Evolutionary conservation across 2,888 invertebrate species (phyloP), one percentile per base, ranked within the genome.

Genomic region (Drosophila meridiana): DNA sequence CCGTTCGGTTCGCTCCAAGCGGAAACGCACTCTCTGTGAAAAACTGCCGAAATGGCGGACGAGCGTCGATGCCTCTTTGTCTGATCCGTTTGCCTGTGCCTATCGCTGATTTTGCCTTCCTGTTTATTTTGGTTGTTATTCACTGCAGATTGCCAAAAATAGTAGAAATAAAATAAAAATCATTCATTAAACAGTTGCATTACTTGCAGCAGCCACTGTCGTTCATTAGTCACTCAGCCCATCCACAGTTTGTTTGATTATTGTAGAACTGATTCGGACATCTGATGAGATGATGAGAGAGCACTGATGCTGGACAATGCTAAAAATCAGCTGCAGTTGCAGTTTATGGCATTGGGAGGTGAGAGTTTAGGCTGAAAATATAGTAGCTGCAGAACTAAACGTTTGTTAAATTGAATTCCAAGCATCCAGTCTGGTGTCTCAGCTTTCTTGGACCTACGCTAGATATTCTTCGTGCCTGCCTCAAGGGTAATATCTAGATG

Each of bases 21-120:
- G 88, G 86, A 87, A 82, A 73, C 79, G 55, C 47, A 62, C 60
- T 68, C 48, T 64, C 50, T 47, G 28, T 43, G 45, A 56, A 62
- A 60, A 67, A 64, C 42, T 13, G 52, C 11, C 3, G n/a, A 67
- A 64, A 55, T 13, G 52, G n/a, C 3, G n/a, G 58, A n/a, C 14
- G 47, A 50, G 32, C 11, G 38, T 28, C n/a, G 47, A 11, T 34
- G 48, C 32, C 43, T n/a, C 47, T 60, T 50, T 52, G 34, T 52
- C 42, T 48, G 30, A 13, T 11, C 57, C 53, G 43, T 26, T 69
- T 34, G 26, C 34, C 45, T 61, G 63, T 61, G 63, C 65, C 50
- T 58, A 43, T 50, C 62, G 20, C 59, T 72, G 78, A 56, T 62
- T 75, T 72, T 14, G 11, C 42, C 50, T 47, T 58, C 47, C 38